Base-by-base conservation (phyloP, 2,888 invertebrate species). In the Falcaria lacertinaria region DNA sequence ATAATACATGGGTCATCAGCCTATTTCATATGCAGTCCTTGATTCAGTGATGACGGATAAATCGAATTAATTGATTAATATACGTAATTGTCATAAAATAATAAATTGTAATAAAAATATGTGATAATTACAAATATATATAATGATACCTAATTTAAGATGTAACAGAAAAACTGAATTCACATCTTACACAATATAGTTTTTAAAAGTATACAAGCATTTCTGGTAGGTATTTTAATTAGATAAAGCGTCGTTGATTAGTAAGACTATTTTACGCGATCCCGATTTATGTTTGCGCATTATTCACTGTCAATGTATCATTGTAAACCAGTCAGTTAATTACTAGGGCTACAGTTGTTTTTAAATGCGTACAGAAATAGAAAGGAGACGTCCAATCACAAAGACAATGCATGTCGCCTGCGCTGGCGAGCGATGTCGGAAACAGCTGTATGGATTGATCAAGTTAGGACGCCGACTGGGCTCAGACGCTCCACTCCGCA, bases 361-460 rank as follows among this genome's bases (percentile, higher is more conserved):
- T 69, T 67, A 69, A 75, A 70, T 59, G 54, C 41, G 45, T 42
- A 55, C 54, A 60, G 69, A 74, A 81, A 80, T 77, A 78, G 74
- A 72, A 54, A 11, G 28, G 58, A 44, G 45, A 45, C 64, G 63
- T 64, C 71, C 65, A 75, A 74, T 72, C 59, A 60, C 56, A 54
- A 66, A 76, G 70, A 85, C 82, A 86, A 85, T 83, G 69, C 72
- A 69, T 54, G 61, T 64, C 59, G 52, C 45, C 41, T 40, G 37
- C 33, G 41, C 47, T 48, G 48, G 49, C 56, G 50, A 54, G 45
- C 55, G 52, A 53, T 55, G 53, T 63, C 57, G 55, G 57, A 85
- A 88, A 78, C 87, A 86, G 78, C 83, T 87, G 79, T 79, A 83
- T 48, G 47, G 69, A 78, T 80, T 80, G 82, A 82, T 78, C 76